Evolutionary conservation across 2,113 vertebrate genomes (phyloP), one percentile per base, ranked within the genome.

Genomic region (Meles meles): DNA sequence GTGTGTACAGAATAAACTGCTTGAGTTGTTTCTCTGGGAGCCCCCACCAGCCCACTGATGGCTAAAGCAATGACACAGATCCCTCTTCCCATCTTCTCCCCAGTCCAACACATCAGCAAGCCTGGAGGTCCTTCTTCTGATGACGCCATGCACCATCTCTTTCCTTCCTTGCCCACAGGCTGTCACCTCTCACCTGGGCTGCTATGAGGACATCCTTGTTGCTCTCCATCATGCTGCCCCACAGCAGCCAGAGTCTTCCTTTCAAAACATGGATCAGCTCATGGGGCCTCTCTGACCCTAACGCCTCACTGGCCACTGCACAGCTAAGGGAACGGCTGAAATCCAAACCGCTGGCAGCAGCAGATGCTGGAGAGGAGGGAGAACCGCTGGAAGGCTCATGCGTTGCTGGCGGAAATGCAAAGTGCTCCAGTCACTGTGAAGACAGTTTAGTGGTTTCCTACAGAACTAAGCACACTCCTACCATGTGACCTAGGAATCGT

Each of bases 61-160:
- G 20, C 20, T 52, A 7, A 67, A 5, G 11, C 80, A 29, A 1
- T 5, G 15, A n/a, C 4, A 9, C 6, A 1, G 27, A 1, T 23
- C 8, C 3, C 11, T 25, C 77, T 39, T 31, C 25, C 39, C 25
- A 3, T 17, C 71, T 44, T 47, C 6, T 42, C 44, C 25, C 34
- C 44, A 3, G 8, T 12, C 27, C 63, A 7, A 3, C 25, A 18
- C 69, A 25, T 13, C 31, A 29, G 14, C 59, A 31, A 34, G 39
- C 39, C 47, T 2, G 9, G 1, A 0, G 11, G 44, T 12, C 57
- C 52, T 3, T 42, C 55, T 29, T 42, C 31, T 18, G 6, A 14
- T 15, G 29, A 18, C 0, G 17, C 4, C 39, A 27, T 13, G 34
- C 8, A 0, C 31, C 0, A 6, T 11, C 39, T 25, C 8, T 49